Percentiles rank a stretch among this genome's conserved stretches.
Conservation (phyloP, 2,113 vertebrate genomes). For the Piprites chloris region DNA sequence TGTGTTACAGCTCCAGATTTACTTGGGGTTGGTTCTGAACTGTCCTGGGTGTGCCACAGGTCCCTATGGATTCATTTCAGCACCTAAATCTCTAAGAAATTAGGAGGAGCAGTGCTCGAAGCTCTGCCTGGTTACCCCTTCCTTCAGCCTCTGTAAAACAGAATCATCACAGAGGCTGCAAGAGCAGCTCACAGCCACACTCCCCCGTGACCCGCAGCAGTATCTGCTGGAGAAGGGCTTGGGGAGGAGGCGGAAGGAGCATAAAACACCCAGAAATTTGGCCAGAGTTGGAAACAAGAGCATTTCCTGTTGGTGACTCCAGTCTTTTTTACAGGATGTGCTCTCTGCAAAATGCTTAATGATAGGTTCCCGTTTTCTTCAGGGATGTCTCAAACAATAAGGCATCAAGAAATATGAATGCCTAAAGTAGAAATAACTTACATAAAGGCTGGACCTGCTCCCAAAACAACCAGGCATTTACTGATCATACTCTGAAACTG, state of each 20-base stretch:
- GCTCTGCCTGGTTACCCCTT: not conserved
- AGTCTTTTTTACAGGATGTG: not conserved
- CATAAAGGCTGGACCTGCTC: not conserved
- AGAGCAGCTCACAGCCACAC: not conserved
- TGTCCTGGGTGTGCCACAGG: fast-evolving
- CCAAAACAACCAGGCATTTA: not conserved
- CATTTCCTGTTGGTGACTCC: not conserved
- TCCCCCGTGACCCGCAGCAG: not conserved
- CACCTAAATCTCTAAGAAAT: not conserved
- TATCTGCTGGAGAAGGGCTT: not conserved
- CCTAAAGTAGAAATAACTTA: not conserved
- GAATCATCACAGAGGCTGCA: not conserved
- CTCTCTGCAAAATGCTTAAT: not conserved
- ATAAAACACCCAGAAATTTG: not conserved
- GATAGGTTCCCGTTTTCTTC: not conserved
- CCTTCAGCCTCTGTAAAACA: not conserved
- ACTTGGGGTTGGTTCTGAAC: not conserved
- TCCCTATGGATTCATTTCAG: not conserved
- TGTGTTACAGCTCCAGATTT: fast-evolving
- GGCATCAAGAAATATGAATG: not conserved
- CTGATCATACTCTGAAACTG: not conserved
- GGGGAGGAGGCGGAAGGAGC: not conserved
- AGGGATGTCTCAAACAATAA: not conserved
- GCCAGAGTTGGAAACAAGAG: not conserved
- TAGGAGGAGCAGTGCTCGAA: not conserved